phyloP scores from a whole-genome alignment of 2,113 vertebrate species.

The Leucopsar rothschildi region DNA sequence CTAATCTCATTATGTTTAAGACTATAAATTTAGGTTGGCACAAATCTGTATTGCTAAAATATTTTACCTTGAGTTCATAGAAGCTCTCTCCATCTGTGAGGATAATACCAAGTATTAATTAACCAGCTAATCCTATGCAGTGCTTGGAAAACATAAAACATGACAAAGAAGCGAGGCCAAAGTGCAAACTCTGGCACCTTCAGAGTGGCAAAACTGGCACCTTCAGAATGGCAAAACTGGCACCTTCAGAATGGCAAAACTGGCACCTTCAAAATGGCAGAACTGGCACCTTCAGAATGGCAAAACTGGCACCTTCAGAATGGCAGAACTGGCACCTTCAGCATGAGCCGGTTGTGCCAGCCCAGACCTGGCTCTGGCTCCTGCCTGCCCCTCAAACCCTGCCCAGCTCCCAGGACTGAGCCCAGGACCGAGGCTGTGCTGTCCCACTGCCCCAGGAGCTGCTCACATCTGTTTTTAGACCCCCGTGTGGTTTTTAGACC shows the following conservation, averaged over 20 bases:
- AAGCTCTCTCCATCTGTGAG: constrained; percentile 43
- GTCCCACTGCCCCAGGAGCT: not conserved
- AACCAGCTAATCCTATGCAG: constrained; percentile 41
- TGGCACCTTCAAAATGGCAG: too few relatives aligned
- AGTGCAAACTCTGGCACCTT: not conserved
- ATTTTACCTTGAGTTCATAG: constrained; percentile 56
- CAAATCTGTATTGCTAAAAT: constrained; percentile 53
- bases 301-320: too few relatives aligned
- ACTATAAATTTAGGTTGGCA: constrained; percentile 55
- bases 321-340: too few relatives aligned
- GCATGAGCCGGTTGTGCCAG: not conserved
- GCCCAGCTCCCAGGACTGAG: not conserved
- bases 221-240: too few relatives aligned
- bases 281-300: too few relatives aligned
- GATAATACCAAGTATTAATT: constrained; percentile 60
- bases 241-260: too few relatives aligned
- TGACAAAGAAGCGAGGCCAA: not conserved
- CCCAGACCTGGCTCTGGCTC: rapidly evolving
- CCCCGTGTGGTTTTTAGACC: too few relatives aligned
- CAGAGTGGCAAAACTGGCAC: too few relatives aligned
- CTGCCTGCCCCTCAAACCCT: not conserved
- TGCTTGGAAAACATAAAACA: constrained; percentile 38
- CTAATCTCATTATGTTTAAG: constrained; percentile 53
- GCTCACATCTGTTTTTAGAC: constrained; percentile 4
- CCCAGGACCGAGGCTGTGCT: not conserved